Base-by-base conservation (phyloP, 2,888 invertebrate genomes). In the Clistopyga incitator region DNA sequence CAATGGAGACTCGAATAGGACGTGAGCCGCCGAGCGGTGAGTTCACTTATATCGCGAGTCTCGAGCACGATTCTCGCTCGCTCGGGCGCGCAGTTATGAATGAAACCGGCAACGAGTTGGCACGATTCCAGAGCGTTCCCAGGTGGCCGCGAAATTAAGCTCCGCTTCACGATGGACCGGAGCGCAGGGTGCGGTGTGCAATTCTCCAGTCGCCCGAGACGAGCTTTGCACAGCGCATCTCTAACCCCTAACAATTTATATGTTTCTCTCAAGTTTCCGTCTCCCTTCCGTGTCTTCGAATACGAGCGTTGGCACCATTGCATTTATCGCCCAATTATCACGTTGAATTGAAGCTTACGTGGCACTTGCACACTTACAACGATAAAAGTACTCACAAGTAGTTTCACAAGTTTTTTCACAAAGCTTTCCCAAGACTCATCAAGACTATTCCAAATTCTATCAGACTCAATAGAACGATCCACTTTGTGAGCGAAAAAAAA, bases 91-190 rank as follows among this genome's bases (percentile, higher is more conserved):
- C 47, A 74, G 87, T 87, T 87, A 88, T 87, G 88, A 89, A 88
- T 87, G 89, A 88, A 88, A 86, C 86, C 85, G 81, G 84, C 85
- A 88, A 87, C 86, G 86, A 88, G 88, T 87, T 90, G 89, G 90
- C 90, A 88, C 80, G 79, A 81, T 81, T 87, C 90, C 90, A 90
- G 88, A 87, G 88, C 82, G 85, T 87, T 89, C 88, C 86, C 88
- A 88, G 89, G 86, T 88, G 89, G 89, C 82, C 86, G 85, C 84
- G 86, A 89, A 89, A 90, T 90, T 90, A 89, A 89, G 87, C 88
- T 88, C 86, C 86, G 87, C 85, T 87, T 84, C 86, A 81, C 70
- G 74, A 82, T 56, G 75, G 64, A 68, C 64, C 74, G 42, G 68
- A 64, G 74, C 34, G 72, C 34, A 20, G 45, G 45, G 29, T 38